Evolutionary conservation across 2,888 invertebrate genomes (phyloP), one percentile per base, ranked within the genome.

Genomic region (Pammene aurita): DNA sequence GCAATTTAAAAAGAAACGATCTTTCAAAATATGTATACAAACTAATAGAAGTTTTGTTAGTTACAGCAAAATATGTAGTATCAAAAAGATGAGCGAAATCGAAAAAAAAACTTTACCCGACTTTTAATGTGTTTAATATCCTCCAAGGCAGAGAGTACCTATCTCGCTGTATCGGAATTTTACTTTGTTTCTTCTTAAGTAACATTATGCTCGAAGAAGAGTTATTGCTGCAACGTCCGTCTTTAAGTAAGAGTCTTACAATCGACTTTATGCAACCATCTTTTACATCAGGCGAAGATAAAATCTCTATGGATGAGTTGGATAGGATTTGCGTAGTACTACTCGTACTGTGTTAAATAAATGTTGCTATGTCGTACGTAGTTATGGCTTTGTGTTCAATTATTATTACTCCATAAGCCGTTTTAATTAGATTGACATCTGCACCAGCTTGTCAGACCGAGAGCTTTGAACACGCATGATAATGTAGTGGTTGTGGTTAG

Each of bases 391-490:
- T 7, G 52, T 16, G 48, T 46, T n/a, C 14, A n/a, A n/a, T 46
- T 2, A 55, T 67, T 62, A 46, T 56, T 48, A 4, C 26, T 26
- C 26, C 4, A 46, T 66, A 54, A 35, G 54, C 60, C 18, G 56
- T 67, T 67, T 50, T 56, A 62, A 56, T 67, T 56, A 50, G 34
- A 67, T 62, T 67, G 67, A 62, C 56, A 56, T 34, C 62, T 55
- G 16, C 18, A 16, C 48, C 16, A 62, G 56, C 48, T 56, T 55
- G 41, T 48, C 34, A 50, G 62, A 2, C 26, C 26, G 26, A 38
- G 14, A 56, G 54, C 55, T 56, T 41, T 18, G 7, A 46, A 16
- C 52, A 67, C 54, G 38, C 35, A 18, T 38, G 35, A 11, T n/a
- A 56, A 18, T 50, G 35, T 56, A 11, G 9, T 26, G 48, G 48